phyloP scores from a whole-genome alignment of 2,113 vertebrate species.

The Arenaria interpres region DNA sequence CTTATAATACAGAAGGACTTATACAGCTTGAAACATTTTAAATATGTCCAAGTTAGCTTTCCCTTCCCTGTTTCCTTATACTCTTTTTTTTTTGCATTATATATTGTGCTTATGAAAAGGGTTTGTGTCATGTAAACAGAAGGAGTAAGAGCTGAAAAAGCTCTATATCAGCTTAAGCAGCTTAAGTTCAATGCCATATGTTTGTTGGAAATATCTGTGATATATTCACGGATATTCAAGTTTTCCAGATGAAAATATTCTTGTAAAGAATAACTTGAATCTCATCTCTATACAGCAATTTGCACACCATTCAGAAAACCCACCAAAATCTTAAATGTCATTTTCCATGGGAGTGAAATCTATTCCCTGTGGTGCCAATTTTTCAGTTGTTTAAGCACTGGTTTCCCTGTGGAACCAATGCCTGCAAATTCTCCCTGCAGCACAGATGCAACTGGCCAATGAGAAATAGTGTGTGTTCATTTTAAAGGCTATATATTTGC shows the following conservation, averaged over 20 bases:
- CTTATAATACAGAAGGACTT: not conserved
- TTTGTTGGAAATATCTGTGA: not conserved
- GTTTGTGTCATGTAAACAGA: not conserved
- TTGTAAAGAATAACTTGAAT: not conserved
- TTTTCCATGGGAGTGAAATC: not conserved
- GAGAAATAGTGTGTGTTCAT: not conserved
- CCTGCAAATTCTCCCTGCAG: not conserved
- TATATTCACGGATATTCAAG: not conserved
- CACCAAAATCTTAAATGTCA: not conserved
- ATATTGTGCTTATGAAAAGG: not conserved
- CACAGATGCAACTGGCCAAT: not conserved
- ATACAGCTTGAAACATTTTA: not conserved
- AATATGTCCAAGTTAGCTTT: not conserved
- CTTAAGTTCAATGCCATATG: not conserved
- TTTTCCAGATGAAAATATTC: not conserved
- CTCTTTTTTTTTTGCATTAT: not conserved
- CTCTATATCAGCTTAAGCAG: not conserved
- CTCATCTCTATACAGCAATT: not conserved
- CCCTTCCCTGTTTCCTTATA: not conserved
- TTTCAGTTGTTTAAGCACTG: not conserved
- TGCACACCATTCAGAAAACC: not conserved
- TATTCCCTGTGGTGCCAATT: not conserved
- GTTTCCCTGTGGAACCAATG: not conserved
- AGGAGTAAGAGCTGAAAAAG: not conserved
- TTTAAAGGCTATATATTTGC: not conserved